Evolutionary conservation across 2,888 invertebrate species (phyloP), one percentile per base, ranked within the genome.

Genomic region (Caenorhabditis sp.): DNA sequence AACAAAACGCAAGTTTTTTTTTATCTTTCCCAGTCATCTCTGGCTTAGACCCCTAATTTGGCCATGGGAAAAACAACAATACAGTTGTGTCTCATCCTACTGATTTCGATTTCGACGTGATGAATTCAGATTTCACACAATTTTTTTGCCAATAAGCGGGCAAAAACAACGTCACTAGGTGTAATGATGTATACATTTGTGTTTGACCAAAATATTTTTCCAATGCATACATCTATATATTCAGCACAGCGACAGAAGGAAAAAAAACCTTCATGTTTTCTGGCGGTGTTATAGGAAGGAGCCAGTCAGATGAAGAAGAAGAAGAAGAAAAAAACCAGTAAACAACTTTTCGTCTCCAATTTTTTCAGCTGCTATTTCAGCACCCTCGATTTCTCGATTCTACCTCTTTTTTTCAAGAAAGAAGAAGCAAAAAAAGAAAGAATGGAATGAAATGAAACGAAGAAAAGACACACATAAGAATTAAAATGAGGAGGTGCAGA

Each of bases 381-480:
- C 17, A 31, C 51, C 21, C 21, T 51, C 23, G 23, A 23, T n/a
- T 50, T 50, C 50, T 50, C 19, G 17, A n/a, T 50, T 8, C 8
- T 51, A 23, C 51, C 51, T 51, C 51, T 51, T 51, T 19, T 23
- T 10, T 51, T 51, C 21, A 1, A 21, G 23, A 43, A 43, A 43
- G 14, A 10, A 14, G 31, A 31, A 6, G 31, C 5, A 43, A 12
- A n/a, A n/a, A n/a, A n/a, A n/a, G n/a, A n/a, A n/a, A n/a, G n/a
- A n/a, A n/a, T n/a, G n/a, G 43, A 43, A 43, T 43, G 43, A 43
- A 43, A 43, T 43, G 43, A 43, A 43, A 51, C 21, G 51, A 51
- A 51, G 21, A 23, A 51, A 23, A 51, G 12, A n/a, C 8, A 17
- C 10, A 51, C 64, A 23, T 65, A 73, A 36, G 36, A 19, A 58